A percentile compares a stretch with the other conserved stretches of the same genome.
Conservation (phyloP, 2,888 invertebrate genomes). For the Protophormia terraenovae region DNA sequence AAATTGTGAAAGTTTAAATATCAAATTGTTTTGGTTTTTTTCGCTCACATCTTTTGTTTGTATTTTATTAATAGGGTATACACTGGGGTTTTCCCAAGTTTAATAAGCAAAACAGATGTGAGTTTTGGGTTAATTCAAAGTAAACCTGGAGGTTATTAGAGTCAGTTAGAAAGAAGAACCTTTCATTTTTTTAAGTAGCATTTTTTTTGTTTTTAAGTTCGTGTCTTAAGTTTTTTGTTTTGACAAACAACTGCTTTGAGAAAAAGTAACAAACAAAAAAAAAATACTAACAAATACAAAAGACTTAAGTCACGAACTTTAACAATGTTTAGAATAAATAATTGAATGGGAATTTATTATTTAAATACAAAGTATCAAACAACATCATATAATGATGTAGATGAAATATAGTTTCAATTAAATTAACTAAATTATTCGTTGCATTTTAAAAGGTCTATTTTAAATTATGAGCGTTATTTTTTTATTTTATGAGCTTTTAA, state of each 20-base stretch:
- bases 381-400: neutral
- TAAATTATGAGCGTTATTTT: neutral
- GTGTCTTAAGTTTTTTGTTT: slow-evolving; percentile 45
- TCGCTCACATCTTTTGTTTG: neutral
- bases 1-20: slow-evolving; percentile 34
- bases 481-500: neutral
- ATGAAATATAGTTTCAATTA: neutral
- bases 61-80: neutral
- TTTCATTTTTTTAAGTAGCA: neutral
- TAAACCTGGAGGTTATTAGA: neutral
- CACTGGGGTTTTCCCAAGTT: slow-evolving; percentile 10
- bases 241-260: neutral
- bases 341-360: too few species aligned
- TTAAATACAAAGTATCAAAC: too few species aligned
- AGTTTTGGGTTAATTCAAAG: neutral
- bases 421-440: neutral
- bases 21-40: neutral
- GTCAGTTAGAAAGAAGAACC: neutral
- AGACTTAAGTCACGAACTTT: slow-evolving; percentile 19
- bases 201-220: neutral
- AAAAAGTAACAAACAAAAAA: neutral
- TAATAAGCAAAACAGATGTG: neutral
- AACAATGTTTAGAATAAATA: neutral
- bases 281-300: neutral
- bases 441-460: slow-evolving; percentile 1